phyloP scores from a whole-genome alignment of 2,113 vertebrate species.

The Galemys pyrenaicus region DNA sequence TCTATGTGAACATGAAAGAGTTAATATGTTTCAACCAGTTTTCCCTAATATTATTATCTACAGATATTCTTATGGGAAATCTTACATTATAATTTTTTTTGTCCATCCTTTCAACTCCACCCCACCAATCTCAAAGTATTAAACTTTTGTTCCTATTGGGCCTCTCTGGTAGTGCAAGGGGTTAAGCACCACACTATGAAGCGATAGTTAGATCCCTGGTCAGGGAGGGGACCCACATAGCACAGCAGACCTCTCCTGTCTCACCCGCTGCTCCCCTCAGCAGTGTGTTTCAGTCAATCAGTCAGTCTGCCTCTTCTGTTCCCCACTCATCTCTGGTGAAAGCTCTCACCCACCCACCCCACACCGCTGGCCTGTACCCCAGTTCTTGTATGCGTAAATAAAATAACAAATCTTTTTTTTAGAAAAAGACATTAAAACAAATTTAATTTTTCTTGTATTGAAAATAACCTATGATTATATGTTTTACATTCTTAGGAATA shows the following conservation, averaged over 20 bases:
- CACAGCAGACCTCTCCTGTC: too few species aligned
- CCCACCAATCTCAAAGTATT: not conserved
- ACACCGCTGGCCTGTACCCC: too few species aligned
- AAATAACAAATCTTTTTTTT: slow-evolving; percentile 91
- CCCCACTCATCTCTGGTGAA: too few species aligned
- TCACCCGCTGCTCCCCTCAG: too few species aligned
- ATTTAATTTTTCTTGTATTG: slow-evolving; percentile 96
- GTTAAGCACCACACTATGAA: too few species aligned
- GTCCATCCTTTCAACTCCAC: not conserved
- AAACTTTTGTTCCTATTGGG: too few species aligned
- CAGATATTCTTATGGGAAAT: not conserved
- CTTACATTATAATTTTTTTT: not conserved
- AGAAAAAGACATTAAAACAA: slow-evolving; percentile 91
- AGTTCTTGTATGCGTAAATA: slow-evolving; percentile 92
- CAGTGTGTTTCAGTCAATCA: too few species aligned
- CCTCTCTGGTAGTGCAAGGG: too few species aligned
- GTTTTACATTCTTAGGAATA: slow-evolving; percentile 99
- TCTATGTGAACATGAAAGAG: not conserved
- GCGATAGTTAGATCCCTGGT: too few species aligned
- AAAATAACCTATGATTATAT: slow-evolving; percentile 96
- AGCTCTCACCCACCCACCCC: too few species aligned
- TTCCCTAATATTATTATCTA: not conserved
- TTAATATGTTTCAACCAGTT: not conserved
- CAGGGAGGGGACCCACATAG: not conserved
- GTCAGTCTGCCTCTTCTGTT: too few species aligned